Evolutionary conservation across 2,113 vertebrate species (phyloP), one percentile per base, ranked within the genome.

Genomic region (Chamaetylas fuelleborni): DNA sequence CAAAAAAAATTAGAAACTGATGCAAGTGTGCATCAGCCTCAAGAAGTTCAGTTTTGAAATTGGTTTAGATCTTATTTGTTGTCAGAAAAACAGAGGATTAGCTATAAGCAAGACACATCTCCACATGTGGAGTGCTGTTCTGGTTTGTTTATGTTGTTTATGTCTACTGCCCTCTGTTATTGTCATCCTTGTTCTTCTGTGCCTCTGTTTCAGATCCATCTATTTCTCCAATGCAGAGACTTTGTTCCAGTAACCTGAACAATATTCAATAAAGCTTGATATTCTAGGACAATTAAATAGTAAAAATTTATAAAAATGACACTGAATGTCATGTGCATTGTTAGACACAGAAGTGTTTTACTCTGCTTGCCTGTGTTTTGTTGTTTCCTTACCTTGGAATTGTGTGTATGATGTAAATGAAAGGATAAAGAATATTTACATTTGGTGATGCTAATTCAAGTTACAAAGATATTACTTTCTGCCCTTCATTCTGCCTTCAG

Each of bases 251-350:
- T 40, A 58, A 40, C 6, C 23, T 42, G 50, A 70, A 40, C 2
- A 45, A 12, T 48, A 40, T 65, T 48, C 73, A 78, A 40, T 56
- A 53, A 38, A 86, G 28, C 16, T 48, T 73, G 33, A 33, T 84
- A 4, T 33, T 86, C 23, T n/a, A n/a, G 34, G 10, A 23, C 1
- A 70, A 38, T 28, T 73, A 57, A 61, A 45, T 51, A 51, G 31
- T 45, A 76, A 71, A 48, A 31, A 50, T 3, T 9, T 70, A 14
- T 78, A n/a, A 26, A 77, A 86, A 48, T 14, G 6, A 19, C 31
- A 18, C 5, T 7, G 3, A 17, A 8, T 48, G 4, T 31, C 1
- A 23, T 47, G 36, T 42, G 15, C 7, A 2, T 62, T 62, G 17
- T 70, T 48, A 73, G 54, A 45, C 8, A 12, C 13, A 22, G 50